Percentiles rank a stretch among this genome's conserved stretches.
Conservation (phyloP, 2,113 vertebrate genomes). For the Lipophrys pholis region DNA sequence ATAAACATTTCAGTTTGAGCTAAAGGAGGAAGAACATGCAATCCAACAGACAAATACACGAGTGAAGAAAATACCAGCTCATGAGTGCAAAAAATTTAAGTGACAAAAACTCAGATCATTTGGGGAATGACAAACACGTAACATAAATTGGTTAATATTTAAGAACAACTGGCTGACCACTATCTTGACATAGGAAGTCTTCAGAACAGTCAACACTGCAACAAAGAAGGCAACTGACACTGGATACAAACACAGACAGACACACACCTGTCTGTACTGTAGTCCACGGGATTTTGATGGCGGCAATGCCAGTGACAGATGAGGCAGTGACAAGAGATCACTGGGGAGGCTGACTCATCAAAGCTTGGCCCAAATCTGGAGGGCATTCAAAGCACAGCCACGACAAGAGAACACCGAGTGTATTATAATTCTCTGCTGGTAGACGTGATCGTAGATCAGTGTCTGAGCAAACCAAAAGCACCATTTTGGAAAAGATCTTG, state of each 20-base stretch:
- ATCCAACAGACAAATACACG: no score
- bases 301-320: conserved; percentile 58
- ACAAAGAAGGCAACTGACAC: no score
- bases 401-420: conserved; percentile 46
- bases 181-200: no score
- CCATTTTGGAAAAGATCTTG: not conserved
- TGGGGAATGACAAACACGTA: no score
- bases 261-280: conserved; percentile 48
- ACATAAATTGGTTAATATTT: no score
- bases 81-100: no score
- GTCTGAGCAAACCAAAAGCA: conserved; percentile 10
- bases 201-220: no score
- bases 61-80: no score
- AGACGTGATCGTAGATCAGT: conserved; percentile 18
- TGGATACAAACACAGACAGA: not conserved
- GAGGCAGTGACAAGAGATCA: conserved; percentile 63
- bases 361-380: conserved; percentile 70
- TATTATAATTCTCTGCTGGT: conserved; percentile 44
- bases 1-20: no score
- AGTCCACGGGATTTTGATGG: conserved; percentile 42
- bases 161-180: no score
- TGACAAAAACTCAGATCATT: no score
- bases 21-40: no score
- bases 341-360: conserved; percentile 75
- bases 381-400: conserved; percentile 69